A percentile compares a stretch with the other conserved stretches of the same genome.
These are phyloP conservation scores for Leiothrix lutea DNA, from an alignment of 2,113 vertebrate genomes.

Conservation along the genomic window DNA sequence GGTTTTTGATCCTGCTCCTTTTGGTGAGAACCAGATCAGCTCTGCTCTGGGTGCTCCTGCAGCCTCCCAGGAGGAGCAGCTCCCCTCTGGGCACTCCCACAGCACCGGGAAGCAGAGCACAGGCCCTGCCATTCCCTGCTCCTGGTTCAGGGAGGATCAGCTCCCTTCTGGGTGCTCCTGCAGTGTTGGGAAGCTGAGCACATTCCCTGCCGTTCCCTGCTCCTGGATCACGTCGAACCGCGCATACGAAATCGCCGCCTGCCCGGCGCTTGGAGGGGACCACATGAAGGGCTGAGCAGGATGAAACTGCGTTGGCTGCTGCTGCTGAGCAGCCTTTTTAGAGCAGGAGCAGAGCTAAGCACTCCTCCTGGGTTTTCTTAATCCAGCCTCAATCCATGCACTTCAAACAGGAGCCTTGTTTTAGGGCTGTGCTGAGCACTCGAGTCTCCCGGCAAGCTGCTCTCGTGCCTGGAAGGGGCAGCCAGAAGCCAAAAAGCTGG, in stretches of 20 bases:
- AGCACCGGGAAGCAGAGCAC: neutral
- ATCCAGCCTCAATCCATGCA: neutral
- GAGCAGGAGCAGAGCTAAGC: neutral
- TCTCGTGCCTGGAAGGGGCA: neutral
- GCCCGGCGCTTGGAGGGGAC: accelerated
- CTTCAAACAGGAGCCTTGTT: slow-evolving; percentile 24
- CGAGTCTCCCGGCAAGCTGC: neutral
- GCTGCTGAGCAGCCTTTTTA: neutral
- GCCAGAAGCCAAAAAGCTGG: neutral
- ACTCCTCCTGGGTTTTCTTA: neutral
- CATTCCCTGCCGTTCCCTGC: neutral
- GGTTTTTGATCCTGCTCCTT: neutral
- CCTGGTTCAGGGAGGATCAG: neutral
- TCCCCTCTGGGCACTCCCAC: neutral
- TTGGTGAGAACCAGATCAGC: accelerated
- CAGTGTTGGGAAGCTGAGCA: neutral
- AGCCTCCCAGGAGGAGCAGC: neutral
- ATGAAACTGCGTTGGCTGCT: neutral
- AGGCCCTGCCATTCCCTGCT: neutral
- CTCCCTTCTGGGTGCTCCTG: neutral
- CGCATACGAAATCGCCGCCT: accelerated
- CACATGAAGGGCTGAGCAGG: neutral
- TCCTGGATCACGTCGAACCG: accelerated
- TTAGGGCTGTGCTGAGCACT: neutral
- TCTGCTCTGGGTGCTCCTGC: accelerated